phyloP scores from a whole-genome alignment of 2,113 vertebrate genomes.

The Platanista minor region DNA sequence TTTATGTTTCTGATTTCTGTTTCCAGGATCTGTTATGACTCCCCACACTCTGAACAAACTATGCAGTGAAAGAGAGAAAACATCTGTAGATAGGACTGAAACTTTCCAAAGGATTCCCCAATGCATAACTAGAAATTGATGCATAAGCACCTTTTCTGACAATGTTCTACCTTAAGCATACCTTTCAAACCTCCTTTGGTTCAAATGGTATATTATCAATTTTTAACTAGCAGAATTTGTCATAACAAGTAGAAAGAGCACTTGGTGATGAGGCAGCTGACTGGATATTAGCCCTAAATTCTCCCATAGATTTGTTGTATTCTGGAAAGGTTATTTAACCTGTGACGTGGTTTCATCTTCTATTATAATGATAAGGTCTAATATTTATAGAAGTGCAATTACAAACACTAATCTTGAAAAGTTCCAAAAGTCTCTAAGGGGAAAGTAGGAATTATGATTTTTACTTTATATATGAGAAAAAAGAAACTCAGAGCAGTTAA shows the following conservation, averaged over 20 bases:
- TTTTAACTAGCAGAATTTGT: neutral
- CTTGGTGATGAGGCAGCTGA: neutral
- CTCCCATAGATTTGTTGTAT: neutral
- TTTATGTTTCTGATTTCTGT: neutral
- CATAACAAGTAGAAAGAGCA: neutral
- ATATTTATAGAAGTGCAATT: neutral
- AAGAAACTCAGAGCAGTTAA: neutral
- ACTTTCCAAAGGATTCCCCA: neutral
- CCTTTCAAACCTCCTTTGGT: neutral
- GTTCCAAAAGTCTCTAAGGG: neutral
- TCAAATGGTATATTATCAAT: neutral
- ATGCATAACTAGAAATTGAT: neutral
- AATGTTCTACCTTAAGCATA: neutral
- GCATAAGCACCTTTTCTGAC: neutral
- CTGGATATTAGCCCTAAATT: neutral
- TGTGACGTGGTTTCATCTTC: neutral
- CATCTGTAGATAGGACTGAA: neutral
- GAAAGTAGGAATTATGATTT: neutral
- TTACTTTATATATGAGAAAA: constrained; percentile 28
- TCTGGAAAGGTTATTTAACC: neutral
- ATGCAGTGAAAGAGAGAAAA: neutral
- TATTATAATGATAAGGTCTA: neutral
- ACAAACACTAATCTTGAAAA: constrained; percentile 2
- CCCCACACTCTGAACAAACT: neutral
- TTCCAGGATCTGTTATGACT: neutral